Conservation (phyloP, 2,888 invertebrate genomes). For the Leistus spinibarbis region DNA sequence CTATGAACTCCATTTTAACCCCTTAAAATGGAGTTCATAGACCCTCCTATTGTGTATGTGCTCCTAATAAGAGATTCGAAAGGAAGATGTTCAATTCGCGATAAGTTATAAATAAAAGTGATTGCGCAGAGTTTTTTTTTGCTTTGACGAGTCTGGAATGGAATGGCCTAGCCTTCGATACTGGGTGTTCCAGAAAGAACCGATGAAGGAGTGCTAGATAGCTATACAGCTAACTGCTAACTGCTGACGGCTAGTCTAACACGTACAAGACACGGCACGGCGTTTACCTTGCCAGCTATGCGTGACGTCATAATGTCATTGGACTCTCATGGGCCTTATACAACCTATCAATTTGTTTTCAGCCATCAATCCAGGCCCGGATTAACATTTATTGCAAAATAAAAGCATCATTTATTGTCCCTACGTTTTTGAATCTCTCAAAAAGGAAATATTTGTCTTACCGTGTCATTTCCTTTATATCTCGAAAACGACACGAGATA, state of each 20-base stretch:
- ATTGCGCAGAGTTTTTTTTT: background rate
- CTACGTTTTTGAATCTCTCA: no score
- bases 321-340: conserved; percentile 18
- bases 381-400: background rate
- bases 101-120: background rate
- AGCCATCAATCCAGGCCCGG: background rate
- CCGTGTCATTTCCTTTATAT: no score
- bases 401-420: no score
- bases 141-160: background rate
- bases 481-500: no score
- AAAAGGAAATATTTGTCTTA: no score
- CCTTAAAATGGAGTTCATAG: no score
- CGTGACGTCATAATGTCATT: conserved; percentile 33
- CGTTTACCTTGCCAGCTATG: conserved; percentile 35
- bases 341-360: conserved; percentile 2
- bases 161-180: background rate
- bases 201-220: conserved; percentile 6
- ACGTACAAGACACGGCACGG: background rate
- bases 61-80: background rate
- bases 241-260: background rate
- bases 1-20: no score
- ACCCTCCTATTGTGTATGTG: no score
- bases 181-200: conserved; percentile 5
- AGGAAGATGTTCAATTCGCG: background rate
- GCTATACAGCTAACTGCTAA: background rate